Evolutionary conservation across 2,113 vertebrate genomes (phyloP).

Genomic region (Sterna hirundo): DNA sequence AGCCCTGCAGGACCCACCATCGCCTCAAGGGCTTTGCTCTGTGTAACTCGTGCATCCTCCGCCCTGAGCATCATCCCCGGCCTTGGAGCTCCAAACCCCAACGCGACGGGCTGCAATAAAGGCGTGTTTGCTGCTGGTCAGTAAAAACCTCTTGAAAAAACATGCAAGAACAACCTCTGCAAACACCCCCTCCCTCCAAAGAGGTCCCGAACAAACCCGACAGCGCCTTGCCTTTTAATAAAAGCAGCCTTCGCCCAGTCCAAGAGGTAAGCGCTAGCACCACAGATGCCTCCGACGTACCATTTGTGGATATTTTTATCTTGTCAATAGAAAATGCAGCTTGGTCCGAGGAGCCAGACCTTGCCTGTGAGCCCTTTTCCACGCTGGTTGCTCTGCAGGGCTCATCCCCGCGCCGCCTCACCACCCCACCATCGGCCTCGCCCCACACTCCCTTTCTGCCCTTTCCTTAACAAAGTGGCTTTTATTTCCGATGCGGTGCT

Average conservation of each 20-base stretch:
- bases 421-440: fast-evolving
- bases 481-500: background rate
- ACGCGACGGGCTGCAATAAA: background rate
- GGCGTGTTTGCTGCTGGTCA: background rate
- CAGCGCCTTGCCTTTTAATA: background rate
- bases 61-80: background rate
- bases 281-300: background rate
- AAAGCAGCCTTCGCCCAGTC: background rate
- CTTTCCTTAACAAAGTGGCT: slow-evolving; percentile 28
- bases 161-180: background rate
- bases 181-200: background rate
- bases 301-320: background rate
- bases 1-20: background rate
- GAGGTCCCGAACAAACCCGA: background rate
- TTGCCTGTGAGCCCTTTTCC: background rate
- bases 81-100: background rate
- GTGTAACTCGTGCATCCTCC: fast-evolving
- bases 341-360: background rate
- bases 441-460: background rate
- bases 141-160: background rate
- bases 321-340: background rate
- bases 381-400: background rate
- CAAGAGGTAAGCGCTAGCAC: background rate
- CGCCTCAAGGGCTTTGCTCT: background rate
- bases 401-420: background rate